These are phyloP conservation scores for Onthophagus taurus DNA, from an alignment of 1,140 invertebrate species.

Conservation along the genomic window DNA sequence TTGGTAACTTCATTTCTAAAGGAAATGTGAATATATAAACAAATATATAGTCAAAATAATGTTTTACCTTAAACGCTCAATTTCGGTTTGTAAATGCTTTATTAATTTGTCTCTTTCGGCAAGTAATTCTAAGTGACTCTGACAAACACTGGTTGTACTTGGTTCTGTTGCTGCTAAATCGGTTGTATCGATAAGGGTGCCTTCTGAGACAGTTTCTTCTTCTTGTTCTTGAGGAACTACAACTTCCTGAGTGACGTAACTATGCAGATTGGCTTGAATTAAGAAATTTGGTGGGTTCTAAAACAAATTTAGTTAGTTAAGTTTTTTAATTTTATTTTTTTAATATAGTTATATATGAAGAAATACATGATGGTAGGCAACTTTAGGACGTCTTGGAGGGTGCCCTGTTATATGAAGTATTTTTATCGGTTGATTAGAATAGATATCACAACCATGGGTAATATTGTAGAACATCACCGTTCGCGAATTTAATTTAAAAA, in stretches of 20 bases:
- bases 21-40: background rate
- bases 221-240: constrained; percentile 69
- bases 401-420: too few relatives aligned
- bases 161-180: constrained; percentile 44
- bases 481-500: too few relatives aligned
- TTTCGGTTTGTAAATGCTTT: constrained; percentile 69
- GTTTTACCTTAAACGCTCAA: constrained; percentile 48
- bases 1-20: constrained; percentile 43
- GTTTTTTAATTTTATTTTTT: too few relatives aligned
- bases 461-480: too few relatives aligned
- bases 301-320: too few relatives aligned
- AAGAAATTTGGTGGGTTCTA: constrained; percentile 92
- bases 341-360: too few relatives aligned
- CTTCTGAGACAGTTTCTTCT: constrained; percentile 46
- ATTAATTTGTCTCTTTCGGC: constrained; percentile 70
- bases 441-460: too few relatives aligned
- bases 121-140: constrained; percentile 37
- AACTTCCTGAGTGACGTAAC: constrained; percentile 90
- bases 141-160: constrained; percentile 43
- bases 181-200: constrained; percentile 60
- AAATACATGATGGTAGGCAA: too few relatives aligned
- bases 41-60: background rate
- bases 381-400: too few relatives aligned
- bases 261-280: constrained; percentile 81
- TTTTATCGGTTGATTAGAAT: too few relatives aligned